Base-by-base conservation (phyloP, 2,888 invertebrate species). In the Argynnis bischoffii region DNA sequence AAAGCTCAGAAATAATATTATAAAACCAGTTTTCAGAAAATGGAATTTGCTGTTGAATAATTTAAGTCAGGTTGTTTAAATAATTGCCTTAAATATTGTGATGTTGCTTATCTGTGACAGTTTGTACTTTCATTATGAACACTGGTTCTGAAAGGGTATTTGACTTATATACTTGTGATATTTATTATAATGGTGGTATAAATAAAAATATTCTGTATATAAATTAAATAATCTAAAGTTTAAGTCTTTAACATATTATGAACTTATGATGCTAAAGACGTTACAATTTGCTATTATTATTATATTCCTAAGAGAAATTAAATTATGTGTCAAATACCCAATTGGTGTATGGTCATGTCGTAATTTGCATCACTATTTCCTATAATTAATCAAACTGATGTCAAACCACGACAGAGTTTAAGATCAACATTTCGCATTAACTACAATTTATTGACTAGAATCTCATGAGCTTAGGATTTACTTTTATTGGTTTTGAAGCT, bases 401-500 rank as follows among this genome's bases (percentile, higher is more conserved):
- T 82, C 84, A 88, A 88, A 90, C 90, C 91, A 91, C 88, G 90
- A 91, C 90, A 82, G 83, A 82, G 85, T 88, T 66, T 86, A 84
- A 90, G 90, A 92, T 92, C 90, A 91, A 91, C 90, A 90, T 92
- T 92, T 89, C 82, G 86, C 85, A 92, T 92, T 92, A 91, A 86
- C 92, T 92, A 92, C 87, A 90, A 92, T 91, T 92, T 91, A 91
- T 92, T 92, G 92, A 92, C 92, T 92, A 92, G 92, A 88, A 79
- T 80, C 81, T 85, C 78, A 79, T 78, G 82, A 83, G 82, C 84
- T 92, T 92, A 93, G 90, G 93, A 92, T 94, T 96, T 96, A 93
- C 96, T 96, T 93, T 96, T 97, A 93, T 97, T 97, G 85, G 96
- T 98, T 95, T 98, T 98, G 95, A 98, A 98, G 93, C 98, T 98